Conservation (phyloP, 2,888 invertebrate genomes). For the Eulithis testata region DNA sequence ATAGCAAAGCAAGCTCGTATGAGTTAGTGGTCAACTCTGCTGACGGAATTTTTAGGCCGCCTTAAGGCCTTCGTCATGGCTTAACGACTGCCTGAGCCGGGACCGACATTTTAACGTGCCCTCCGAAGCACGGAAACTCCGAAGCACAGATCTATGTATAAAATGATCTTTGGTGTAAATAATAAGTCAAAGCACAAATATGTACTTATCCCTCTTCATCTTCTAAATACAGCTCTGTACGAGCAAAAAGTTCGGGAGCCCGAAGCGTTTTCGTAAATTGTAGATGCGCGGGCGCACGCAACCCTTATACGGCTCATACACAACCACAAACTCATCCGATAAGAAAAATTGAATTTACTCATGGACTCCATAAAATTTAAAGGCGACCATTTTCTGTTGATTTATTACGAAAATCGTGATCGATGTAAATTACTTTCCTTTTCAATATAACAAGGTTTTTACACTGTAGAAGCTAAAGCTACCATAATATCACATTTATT, state of each 20-base stretch:
- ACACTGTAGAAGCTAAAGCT: slow-evolving; percentile 1
- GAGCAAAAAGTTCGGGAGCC: slow-evolving; percentile 38
- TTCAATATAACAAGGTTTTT: slow-evolving; percentile 35
- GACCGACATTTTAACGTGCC: too few species aligned
- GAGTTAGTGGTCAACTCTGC: too few species aligned
- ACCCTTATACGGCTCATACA: slow-evolving; percentile 56
- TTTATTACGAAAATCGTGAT: slow-evolving; percentile 46
- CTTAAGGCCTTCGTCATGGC: too few species aligned
- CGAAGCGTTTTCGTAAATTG: slow-evolving; percentile 53
- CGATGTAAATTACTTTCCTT: slow-evolving; percentile 28
- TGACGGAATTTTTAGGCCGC: too few species aligned
- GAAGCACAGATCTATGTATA: too few species aligned
- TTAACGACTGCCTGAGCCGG: too few species aligned
- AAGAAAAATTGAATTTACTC: slow-evolving; percentile 59
- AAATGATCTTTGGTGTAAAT: too few species aligned
- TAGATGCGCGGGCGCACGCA: slow-evolving; percentile 35
- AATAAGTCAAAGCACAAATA: too few species aligned
- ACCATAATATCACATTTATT: background rate
- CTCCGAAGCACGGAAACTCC: too few species aligned
- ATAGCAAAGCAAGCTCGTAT: too few species aligned
- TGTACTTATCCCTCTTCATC: too few species aligned
- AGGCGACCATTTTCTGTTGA: slow-evolving; percentile 45
- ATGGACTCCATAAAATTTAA: slow-evolving; percentile 47
- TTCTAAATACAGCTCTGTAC: slow-evolving; percentile 25
- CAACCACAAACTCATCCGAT: slow-evolving; percentile 56